phyloP scores from a whole-genome alignment of 2,888 invertebrate species.

The Latrodectus hesperus region DNA sequence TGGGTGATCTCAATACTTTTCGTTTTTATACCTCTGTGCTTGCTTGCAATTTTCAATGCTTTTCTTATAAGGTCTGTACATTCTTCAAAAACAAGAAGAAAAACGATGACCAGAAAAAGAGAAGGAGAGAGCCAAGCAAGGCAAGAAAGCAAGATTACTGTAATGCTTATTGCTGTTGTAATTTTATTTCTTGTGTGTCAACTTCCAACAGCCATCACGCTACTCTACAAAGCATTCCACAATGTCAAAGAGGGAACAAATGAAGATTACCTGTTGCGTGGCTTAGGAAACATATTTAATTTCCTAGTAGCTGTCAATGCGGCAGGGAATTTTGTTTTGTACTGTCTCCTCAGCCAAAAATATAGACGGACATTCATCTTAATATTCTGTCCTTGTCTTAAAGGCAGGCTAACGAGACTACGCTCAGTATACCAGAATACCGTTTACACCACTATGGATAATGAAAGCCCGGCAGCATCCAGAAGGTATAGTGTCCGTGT shows the following conservation, averaged over 20 bases:
- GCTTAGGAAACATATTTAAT: slow-evolving; percentile 84
- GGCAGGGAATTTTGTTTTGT: slow-evolving; percentile 85
- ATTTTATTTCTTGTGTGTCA: slow-evolving; percentile 85
- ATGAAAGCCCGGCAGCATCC: slow-evolving; percentile 47
- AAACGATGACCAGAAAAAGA: slow-evolving; percentile 77
- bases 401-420: slow-evolving; percentile 44
- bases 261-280: slow-evolving; percentile 76
- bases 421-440: slow-evolving; percentile 68
- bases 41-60: slow-evolving; percentile 84
- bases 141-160: slow-evolving; percentile 84
- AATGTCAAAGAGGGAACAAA: slow-evolving; percentile 72
- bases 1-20: slow-evolving; percentile 81
- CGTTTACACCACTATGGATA: slow-evolving; percentile 50
- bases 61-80: slow-evolving; percentile 82
- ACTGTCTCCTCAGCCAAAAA: slow-evolving; percentile 84
- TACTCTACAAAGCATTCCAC: slow-evolving; percentile 77
- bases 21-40: slow-evolving; percentile 81
- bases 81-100: slow-evolving; percentile 78
- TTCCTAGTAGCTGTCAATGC: slow-evolving; percentile 83
- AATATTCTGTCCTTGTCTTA: slow-evolving; percentile 72
- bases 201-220: slow-evolving; percentile 80
- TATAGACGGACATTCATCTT: slow-evolving; percentile 80
- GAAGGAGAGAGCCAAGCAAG: slow-evolving; percentile 72
- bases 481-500: slow-evolving; percentile 29
- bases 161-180: slow-evolving; percentile 85